Evolutionary conservation across 2,888 invertebrate species (phyloP).

Genomic region (Orthosia incerta): DNA sequence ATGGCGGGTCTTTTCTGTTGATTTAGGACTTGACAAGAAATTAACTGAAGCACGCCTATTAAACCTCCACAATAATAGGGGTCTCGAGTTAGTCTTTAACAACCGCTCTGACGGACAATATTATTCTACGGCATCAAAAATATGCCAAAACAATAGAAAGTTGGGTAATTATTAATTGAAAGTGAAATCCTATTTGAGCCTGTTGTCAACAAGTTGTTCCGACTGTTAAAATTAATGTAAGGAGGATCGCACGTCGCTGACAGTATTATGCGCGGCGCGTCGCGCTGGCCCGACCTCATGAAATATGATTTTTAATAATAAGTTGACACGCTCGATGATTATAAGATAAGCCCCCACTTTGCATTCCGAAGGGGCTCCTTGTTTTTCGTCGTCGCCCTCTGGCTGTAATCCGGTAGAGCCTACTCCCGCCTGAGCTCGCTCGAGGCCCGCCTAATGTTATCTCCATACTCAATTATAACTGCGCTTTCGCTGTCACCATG

Average conservation of each 20-base stretch:
- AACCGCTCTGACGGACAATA: slow-evolving; percentile 31
- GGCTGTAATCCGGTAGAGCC: slow-evolving; percentile 84
- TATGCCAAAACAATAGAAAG: slow-evolving; percentile 48
- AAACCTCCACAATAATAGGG: slow-evolving; percentile 68
- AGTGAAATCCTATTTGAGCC: slow-evolving; percentile 70
- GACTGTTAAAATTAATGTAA: slow-evolving; percentile 78
- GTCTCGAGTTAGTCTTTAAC: slow-evolving; percentile 49
- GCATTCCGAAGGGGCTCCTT: slow-evolving; percentile 88
- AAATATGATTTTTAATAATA: slow-evolving; percentile 92
- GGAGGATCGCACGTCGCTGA: slow-evolving; percentile 60
- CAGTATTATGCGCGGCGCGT: slow-evolving; percentile 82
- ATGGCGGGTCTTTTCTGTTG: slow-evolving; percentile 81
- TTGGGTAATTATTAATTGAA: slow-evolving; percentile 71
- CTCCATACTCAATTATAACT: slow-evolving; percentile 69
- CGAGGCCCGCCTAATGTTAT: slow-evolving; percentile 73
- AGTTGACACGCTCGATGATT: slow-evolving; percentile 91
- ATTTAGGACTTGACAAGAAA: slow-evolving; percentile 87
- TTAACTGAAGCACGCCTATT: slow-evolving; percentile 78
- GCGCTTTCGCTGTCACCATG: slow-evolving; percentile 49
- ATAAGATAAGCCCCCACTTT: slow-evolving; percentile 91
- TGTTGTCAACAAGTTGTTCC: slow-evolving; percentile 75
- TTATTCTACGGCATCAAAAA: slow-evolving; percentile 58
- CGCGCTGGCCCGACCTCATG: slow-evolving; percentile 79
- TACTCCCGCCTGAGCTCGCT: slow-evolving; percentile 70
- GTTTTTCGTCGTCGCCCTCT: slow-evolving; percentile 84